These are phyloP conservation scores for Onychomys torridus DNA, from an alignment of 2,797 vertebrate species.

Conservation along the genomic window DNA sequence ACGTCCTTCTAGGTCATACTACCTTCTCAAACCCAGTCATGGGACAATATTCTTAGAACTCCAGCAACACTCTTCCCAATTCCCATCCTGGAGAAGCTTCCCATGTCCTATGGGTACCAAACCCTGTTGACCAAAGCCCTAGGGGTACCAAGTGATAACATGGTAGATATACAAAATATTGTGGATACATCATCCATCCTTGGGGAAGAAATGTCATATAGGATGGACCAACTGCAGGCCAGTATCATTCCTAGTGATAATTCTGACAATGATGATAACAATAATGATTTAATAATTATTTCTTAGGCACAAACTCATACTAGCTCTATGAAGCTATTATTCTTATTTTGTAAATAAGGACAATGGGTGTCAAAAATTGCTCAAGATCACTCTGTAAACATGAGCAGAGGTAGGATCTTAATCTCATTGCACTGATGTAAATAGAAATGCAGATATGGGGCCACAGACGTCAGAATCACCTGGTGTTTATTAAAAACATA, in stretches of 20 bases:
- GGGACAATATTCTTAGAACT: not conserved
- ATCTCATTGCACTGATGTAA: not conserved
- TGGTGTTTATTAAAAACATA: constrained; percentile 46
- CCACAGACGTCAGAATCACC: not conserved
- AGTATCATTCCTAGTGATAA: not conserved
- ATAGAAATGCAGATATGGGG: not conserved
- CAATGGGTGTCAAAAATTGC: not conserved
- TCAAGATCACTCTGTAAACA: not conserved
- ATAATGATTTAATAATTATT: not conserved
- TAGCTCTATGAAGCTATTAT: not conserved
- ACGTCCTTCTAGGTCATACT: not conserved
- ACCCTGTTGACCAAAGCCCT: not conserved
- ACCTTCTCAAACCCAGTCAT: not conserved
- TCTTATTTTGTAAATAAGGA: not conserved
- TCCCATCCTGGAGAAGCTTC: not conserved
- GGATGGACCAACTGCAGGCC: not conserved
- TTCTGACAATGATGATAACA: not conserved
- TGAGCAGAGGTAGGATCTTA: not conserved
- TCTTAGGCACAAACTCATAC: not conserved
- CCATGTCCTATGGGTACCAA: not conserved
- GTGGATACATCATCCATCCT: not conserved
- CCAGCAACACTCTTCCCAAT: not conserved
- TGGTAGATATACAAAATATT: not conserved
- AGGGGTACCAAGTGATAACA: not conserved
- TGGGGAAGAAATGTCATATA: not conserved